Base-by-base conservation (phyloP, 2,113 vertebrate genomes). In the Pachypanchax playfairii region DNA sequence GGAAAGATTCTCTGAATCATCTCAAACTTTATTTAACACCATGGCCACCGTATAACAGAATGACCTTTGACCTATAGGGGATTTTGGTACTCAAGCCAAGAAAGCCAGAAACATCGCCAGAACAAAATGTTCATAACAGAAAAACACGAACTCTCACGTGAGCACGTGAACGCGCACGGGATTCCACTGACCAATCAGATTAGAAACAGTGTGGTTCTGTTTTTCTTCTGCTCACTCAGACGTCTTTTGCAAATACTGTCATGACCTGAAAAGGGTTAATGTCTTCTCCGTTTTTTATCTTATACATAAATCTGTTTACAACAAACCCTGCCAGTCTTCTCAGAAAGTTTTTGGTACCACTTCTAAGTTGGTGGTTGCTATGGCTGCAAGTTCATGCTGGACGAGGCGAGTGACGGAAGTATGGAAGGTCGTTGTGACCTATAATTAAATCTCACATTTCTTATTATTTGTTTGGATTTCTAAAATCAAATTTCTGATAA, bases 371-470 rank as follows among this genome's bases (percentile, higher is more conserved):
- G 38, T 50, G 41, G 92, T 93, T 91, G 85, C 91, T 71, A 84
- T 87, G 84, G 86, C 81, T 79, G 91, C 93, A 70, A 51, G 68
- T 73, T 77, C 87, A 79, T 10, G 21, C 68, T 48, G 76, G 73
- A 72, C 84, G 64, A 53, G 53, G 85, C 60, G 89, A 90, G 89
- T 91, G 88, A 88, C 88, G 86, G 54, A 6, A 18, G 39, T 41
- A 18, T 39, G 39, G 39, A 17, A 41, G 9, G 39, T 6, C 39
- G 6, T 7, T 41, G 1, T 41, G 9, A 7, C n/a, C n/a, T 41
- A 41, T 41, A 41, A 10, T 33, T 10, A 33, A 33, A 8, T n/a
- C n/a, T n/a, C n/a, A n/a, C n/a, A n/a, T n/a, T n/a, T n/a, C n/a
- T n/a, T n/a, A n/a, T n/a, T n/a, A n/a, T n/a, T n/a, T n/a, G n/a